phyloP scores from a whole-genome alignment of 2,113 vertebrate species.

The Choloepus hoffmanni region DNA sequence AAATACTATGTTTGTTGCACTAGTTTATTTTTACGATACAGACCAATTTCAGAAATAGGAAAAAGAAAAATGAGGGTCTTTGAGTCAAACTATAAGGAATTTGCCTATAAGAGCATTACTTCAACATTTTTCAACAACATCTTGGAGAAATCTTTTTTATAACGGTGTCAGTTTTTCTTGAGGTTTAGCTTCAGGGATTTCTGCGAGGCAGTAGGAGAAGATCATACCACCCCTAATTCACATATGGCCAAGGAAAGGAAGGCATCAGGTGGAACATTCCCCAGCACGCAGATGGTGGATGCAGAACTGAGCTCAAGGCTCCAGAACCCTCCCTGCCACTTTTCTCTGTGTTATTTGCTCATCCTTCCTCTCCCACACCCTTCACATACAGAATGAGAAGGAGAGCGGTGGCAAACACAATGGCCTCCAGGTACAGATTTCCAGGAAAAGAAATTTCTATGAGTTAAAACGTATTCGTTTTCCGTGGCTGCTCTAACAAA shows the following conservation, averaged over 20 bases:
- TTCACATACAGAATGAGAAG: neutral
- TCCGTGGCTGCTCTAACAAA: neutral
- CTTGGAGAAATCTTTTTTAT: neutral
- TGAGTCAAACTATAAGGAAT: neutral
- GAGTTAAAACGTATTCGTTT: neutral
- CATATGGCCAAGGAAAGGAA: neutral
- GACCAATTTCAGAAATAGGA: neutral
- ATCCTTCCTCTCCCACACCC: neutral
- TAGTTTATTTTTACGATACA: neutral
- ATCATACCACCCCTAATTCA: neutral
- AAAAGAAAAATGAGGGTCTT: neutral
- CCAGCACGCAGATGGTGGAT: neutral
- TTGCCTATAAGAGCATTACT: neutral
- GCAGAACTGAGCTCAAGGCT: too few species aligned
- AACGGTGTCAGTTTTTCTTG: neutral
- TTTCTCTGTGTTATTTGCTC: rapidly evolving
- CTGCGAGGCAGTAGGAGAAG: neutral
- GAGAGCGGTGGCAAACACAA: neutral
- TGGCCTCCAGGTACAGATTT: neutral
- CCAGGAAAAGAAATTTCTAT: neutral
- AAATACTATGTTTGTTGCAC: rapidly evolving
- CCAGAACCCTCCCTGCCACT: rapidly evolving
- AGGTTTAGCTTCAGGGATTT: neutral
- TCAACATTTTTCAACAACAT: neutral
- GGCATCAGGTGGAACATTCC: too few species aligned